Evolutionary conservation across 1,140 invertebrate species (phyloP).

Genomic region (Formica selysi): DNA sequence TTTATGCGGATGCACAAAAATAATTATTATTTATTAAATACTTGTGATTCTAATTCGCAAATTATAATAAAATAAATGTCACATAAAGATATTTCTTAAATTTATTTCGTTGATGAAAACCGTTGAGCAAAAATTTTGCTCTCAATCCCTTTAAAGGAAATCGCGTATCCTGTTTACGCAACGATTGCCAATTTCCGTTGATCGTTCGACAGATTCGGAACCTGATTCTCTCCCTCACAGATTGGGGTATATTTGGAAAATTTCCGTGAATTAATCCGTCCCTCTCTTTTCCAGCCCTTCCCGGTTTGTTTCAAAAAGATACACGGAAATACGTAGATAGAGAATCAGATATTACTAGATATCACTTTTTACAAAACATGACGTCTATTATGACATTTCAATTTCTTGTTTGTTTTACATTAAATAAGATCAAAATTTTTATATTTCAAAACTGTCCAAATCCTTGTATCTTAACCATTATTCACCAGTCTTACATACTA

Average conservation of each 20-base stretch:
- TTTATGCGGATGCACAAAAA: neutral
- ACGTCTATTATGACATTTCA: neutral
- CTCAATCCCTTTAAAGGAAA: slow-evolving; percentile 8
- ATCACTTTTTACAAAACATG: neutral
- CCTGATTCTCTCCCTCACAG: slow-evolving; percentile 47
- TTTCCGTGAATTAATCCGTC: slow-evolving; percentile 56
- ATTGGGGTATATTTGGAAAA: slow-evolving; percentile 9
- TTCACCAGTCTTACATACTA: neutral
- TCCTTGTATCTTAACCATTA: neutral
- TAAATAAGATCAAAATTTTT: slow-evolving; percentile 8
- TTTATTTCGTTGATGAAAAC: neutral
- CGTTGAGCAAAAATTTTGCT: neutral
- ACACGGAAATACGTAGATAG: neutral
- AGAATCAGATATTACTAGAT: neutral
- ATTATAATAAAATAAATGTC: slow-evolving; percentile 16
- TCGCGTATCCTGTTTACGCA: slow-evolving; percentile 52
- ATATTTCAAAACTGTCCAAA: neutral
- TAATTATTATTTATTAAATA: neutral
- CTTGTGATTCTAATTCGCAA: neutral
- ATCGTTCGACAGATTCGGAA: slow-evolving; percentile 47
- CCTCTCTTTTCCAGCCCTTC: too few relatives aligned
- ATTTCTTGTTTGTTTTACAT: neutral
- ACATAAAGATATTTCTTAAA: neutral
- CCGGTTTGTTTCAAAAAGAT: neutral
- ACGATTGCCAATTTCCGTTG: slow-evolving; percentile 73